Evolutionary conservation across 2,888 invertebrate species (phyloP).

Genomic region (Magallana nippona): DNA sequence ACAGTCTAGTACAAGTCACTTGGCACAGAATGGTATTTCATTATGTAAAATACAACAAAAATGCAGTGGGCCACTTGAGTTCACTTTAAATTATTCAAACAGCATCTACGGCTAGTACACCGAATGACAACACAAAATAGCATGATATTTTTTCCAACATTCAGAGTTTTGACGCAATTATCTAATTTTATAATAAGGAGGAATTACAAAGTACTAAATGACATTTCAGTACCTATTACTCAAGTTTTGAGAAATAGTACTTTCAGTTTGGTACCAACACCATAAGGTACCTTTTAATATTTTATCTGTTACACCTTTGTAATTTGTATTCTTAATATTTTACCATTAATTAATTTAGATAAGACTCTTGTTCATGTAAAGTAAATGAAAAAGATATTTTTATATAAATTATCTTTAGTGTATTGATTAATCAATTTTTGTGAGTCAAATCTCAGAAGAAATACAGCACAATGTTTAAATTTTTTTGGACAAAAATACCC

Average conservation of each 20-base stretch:
- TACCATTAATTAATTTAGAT: no score
- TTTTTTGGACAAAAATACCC: no score
- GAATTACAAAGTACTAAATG: slow-evolving; percentile 8
- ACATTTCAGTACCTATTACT: slow-evolving; percentile 3
- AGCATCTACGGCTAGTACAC: not conserved
- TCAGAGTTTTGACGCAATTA: no score
- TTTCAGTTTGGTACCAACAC: not conserved
- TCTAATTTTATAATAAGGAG: not conserved
- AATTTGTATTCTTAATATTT: no score
- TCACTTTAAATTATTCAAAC: not conserved
- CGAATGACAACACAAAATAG: not conserved
- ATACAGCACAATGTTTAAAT: no score
- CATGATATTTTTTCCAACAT: no score
- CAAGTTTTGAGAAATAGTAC: not conserved
- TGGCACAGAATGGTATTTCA: slow-evolving; percentile 22
- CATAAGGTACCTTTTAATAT: not conserved
- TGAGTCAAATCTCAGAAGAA: no score
- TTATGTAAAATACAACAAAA: not conserved
- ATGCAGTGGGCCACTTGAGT: not conserved
- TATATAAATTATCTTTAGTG: no score
- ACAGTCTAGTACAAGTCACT: slow-evolving; percentile 14
- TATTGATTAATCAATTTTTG: no score
- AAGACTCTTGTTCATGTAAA: no score
- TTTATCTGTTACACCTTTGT: no score
- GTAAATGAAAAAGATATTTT: no score